These are phyloP conservation scores for Clarias platycephalus DNA, from an alignment of 2,797 vertebrate genomes.

Conservation along the genomic window DNA sequence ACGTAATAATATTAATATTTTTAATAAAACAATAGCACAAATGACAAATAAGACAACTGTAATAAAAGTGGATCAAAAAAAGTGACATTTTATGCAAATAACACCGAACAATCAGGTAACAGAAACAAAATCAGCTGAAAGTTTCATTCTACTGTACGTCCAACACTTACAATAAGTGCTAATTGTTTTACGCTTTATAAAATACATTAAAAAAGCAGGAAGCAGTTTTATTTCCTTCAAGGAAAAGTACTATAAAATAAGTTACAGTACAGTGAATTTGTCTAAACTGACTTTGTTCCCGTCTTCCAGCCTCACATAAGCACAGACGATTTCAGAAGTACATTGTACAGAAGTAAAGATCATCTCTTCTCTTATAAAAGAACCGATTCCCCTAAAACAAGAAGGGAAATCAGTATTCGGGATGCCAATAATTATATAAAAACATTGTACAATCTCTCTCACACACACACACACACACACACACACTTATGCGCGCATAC, in stretches of 20 bases:
- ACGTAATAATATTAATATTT: constrained; percentile 79
- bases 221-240: constrained; percentile 91
- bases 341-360: constrained; percentile 82
- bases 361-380: constrained; percentile 81
- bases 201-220: constrained; percentile 86
- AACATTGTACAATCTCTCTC: constrained; percentile 70
- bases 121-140: constrained; percentile 90
- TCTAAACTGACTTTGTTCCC: constrained; percentile 97
- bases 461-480: constrained; percentile 46
- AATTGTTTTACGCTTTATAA: constrained; percentile 91
- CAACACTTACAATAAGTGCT: constrained; percentile 89
- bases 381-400: constrained; percentile 82
- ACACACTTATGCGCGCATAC: no score
- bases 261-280: constrained; percentile 99
- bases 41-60: constrained; percentile 73
- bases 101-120: constrained; percentile 86
- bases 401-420: constrained; percentile 78
- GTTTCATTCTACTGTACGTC: constrained; percentile 89
- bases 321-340: constrained; percentile 80
- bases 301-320: constrained; percentile 92
- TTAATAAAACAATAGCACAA: constrained; percentile 76
- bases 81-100: constrained; percentile 87
- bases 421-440: constrained; percentile 80
- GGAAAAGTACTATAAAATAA: constrained; percentile 99
- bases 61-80: constrained; percentile 83